Percentiles rank a stretch among this genome's conserved stretches.
These are phyloP conservation scores for Bradysia coprophila DNA, from an alignment of 1,140 invertebrate genomes.

Conservation along the genomic window DNA sequence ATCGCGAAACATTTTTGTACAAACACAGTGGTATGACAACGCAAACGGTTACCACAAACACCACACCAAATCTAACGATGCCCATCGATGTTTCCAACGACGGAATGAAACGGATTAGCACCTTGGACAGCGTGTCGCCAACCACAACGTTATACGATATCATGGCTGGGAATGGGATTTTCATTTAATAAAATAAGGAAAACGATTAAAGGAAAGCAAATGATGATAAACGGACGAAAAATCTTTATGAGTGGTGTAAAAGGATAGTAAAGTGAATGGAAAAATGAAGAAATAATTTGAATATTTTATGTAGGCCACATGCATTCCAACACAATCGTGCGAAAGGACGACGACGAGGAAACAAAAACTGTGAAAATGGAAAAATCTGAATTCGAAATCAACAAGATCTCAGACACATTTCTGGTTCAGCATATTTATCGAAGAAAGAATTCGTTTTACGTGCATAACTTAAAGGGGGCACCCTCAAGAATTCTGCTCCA, in stretches of 20 bases:
- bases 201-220: no score
- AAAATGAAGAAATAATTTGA: neutral
- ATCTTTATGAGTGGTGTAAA: neutral
- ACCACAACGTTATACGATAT: slow-evolving; percentile 82
- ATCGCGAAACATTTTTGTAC: slow-evolving; percentile 57
- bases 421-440: neutral
- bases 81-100: slow-evolving; percentile 29
- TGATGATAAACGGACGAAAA: neutral
- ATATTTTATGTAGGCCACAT: neutral
- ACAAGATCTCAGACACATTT: neutral
- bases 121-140: slow-evolving; percentile 74
- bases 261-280: neutral
- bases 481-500: no score
- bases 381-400: no score
- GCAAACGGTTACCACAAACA: slow-evolving; percentile 49
- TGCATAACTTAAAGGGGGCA: no score
- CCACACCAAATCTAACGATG: slow-evolving; percentile 52
- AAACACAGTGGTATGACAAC: slow-evolving; percentile 67
- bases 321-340: neutral
- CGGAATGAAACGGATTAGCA: slow-evolving; percentile 40
- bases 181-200: no score
- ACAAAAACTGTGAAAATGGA: no score
- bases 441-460: no score
- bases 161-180: slow-evolving; percentile 59
- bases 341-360: neutral